Conservation (phyloP, 2,888 invertebrate genomes). For the Icerya purchasi region DNA sequence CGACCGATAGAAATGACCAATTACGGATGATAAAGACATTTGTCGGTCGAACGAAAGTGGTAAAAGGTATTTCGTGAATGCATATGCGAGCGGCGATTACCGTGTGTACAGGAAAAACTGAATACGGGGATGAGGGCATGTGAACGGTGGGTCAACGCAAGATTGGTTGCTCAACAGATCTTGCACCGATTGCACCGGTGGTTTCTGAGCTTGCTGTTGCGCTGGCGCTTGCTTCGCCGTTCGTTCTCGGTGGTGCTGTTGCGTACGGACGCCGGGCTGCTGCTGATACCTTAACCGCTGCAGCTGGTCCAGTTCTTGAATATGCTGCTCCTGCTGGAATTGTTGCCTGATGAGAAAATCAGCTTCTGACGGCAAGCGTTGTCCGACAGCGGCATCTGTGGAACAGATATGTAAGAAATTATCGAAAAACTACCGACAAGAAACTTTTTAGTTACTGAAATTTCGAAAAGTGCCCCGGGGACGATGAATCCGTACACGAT, state of each 20-base stretch:
- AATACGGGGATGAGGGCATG: constrained; percentile 63
- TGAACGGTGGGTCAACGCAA: constrained; percentile 56
- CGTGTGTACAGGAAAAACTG: constrained; percentile 63
- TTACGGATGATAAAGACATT: no score
- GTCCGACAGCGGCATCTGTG: neutral
- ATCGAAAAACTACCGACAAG: no score
- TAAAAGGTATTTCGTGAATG: neutral
- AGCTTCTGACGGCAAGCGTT: neutral
- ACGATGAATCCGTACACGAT: no score
- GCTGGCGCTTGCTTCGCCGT: neutral
- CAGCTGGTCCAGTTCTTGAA: constrained; percentile 1
- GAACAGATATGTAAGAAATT: no score
- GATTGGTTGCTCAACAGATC: constrained; percentile 59
- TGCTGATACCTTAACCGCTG: neutral
- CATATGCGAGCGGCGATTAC: constrained; percentile 24
- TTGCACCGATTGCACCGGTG: constrained; percentile 23
- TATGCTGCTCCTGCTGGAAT: constrained; percentile 7
- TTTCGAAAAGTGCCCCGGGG: no score
- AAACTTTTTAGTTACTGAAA: no score
- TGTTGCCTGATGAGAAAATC: neutral
- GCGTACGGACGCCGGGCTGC: neutral
- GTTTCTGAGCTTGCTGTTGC: constrained; percentile 4
- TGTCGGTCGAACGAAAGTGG: neutral
- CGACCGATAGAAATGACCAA: no score
- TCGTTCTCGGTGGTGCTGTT: constrained; percentile 2